These are phyloP conservation scores for Helicoverpa armigera DNA, from an alignment of 1,140 invertebrate species.

Conservation along the genomic window DNA sequence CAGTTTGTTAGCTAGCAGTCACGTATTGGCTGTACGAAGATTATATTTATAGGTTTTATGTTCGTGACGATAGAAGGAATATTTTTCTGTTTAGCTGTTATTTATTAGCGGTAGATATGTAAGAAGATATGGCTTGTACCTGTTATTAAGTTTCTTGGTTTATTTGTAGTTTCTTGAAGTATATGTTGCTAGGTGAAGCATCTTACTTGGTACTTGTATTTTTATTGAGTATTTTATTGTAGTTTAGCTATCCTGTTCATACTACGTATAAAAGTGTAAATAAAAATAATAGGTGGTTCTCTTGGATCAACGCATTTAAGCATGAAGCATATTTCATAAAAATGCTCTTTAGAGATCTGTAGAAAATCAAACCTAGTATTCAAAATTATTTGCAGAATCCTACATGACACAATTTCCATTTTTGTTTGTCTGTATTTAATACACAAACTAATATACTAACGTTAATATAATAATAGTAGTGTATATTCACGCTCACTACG, in stretches of 20 bases:
- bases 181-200: neutral
- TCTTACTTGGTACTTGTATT: too few relatives aligned
- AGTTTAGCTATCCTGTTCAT: too few relatives aligned
- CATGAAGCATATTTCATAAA: too few relatives aligned
- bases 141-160: neutral
- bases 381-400: too few relatives aligned
- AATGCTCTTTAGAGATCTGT: too few relatives aligned
- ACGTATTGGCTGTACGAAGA: neutral
- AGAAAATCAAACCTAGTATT: too few relatives aligned
- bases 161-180: neutral
- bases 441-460: neutral
- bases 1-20: constrained; percentile 3
- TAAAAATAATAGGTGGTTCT: too few relatives aligned
- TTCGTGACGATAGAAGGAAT: constrained; percentile 18
- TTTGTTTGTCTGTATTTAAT: neutral
- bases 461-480: neutral
- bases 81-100: constrained; percentile 10
- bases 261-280: too few relatives aligned
- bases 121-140: constrained; percentile 2
- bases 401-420: too few relatives aligned
- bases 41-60: constrained; percentile 21
- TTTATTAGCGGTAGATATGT: neutral
- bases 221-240: too few relatives aligned
- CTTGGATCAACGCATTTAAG: too few relatives aligned
- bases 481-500: constrained; percentile 28